Evolutionary conservation across 2,888 invertebrate species (phyloP).

Genomic region (Drosophila gaucha): DNA sequence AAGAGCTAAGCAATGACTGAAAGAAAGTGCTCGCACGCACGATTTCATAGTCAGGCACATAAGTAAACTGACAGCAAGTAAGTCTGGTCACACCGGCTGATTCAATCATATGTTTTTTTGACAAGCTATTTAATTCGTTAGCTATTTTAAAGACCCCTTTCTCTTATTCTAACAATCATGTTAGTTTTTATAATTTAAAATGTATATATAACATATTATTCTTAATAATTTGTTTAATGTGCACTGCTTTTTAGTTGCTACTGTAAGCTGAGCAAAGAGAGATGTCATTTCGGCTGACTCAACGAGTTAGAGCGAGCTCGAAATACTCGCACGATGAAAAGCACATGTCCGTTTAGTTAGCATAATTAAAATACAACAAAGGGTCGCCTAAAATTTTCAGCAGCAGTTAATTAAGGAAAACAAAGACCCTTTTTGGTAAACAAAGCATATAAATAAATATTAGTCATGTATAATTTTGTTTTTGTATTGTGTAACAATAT

Average conservation of each 20-base stretch:
- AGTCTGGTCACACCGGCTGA: not conserved
- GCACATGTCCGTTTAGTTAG: conserved; percentile 17
- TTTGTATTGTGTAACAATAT: not conserved
- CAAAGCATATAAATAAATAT: not conserved
- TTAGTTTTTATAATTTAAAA: not conserved
- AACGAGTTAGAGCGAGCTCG: conserved; percentile 40
- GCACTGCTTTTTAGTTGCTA: conserved; percentile 8
- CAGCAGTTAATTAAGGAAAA: not conserved
- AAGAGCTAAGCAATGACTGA: conserved; percentile 66
- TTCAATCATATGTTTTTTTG: not conserved
- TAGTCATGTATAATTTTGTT: not conserved
- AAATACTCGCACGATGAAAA: conserved; percentile 22
- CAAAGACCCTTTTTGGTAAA: not conserved
- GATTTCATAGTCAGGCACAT: conserved; percentile 32
- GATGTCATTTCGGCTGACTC: conserved; percentile 15
- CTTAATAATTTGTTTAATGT: not conserved
- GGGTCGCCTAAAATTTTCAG: not conserved
- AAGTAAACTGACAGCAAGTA: conserved; percentile 18
- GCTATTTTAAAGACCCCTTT: not conserved
- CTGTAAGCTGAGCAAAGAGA: conserved; percentile 34
- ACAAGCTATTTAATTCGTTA: not conserved
- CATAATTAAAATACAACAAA: not conserved
- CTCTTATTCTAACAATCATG: not conserved
- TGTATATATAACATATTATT: not conserved
- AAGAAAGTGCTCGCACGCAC: conserved; percentile 60